Percentiles rank a stretch among this genome's conserved stretches.
Evolutionary conservation across 2,888 invertebrate genomes (phyloP).

Genomic region (Ormia ochracea): DNA sequence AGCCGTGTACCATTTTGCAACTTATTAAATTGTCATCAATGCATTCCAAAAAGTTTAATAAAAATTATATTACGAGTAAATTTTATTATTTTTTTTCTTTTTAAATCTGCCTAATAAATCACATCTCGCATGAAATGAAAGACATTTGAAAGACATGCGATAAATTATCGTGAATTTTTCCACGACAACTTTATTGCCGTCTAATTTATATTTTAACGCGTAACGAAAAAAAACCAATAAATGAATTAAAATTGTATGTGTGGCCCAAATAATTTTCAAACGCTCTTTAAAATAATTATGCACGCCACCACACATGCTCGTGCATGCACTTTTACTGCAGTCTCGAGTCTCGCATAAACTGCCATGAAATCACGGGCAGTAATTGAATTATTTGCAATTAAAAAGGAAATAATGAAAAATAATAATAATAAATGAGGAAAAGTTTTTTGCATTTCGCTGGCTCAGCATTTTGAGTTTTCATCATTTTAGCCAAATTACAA

Average conservation of each 20-base stretch:
- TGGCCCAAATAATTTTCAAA: conserved; percentile 10
- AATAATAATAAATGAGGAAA: background rate
- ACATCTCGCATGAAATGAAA: background rate
- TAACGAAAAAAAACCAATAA: background rate
- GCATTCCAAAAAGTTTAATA: background rate
- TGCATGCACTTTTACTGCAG: background rate
- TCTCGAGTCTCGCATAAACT: conserved; percentile 46
- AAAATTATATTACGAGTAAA: background rate
- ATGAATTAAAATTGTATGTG: background rate
- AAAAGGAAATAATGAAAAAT: background rate
- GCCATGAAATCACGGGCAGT: conserved; percentile 46
- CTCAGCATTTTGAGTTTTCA: no score
- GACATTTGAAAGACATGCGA: background rate
- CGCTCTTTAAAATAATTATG: background rate
- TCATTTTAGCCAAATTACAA: no score
- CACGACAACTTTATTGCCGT: conserved; percentile 8
- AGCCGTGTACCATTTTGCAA: background rate
- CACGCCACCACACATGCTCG: background rate
- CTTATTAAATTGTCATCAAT: background rate
- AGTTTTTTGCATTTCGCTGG: no score
- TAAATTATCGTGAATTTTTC: background rate
- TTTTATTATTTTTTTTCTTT: background rate
- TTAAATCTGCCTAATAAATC: background rate
- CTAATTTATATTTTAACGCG: conserved; percentile 24
- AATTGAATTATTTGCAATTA: conserved; percentile 34